Conservation (phyloP, 2,113 vertebrate species). For the Corapipo altera region DNA sequence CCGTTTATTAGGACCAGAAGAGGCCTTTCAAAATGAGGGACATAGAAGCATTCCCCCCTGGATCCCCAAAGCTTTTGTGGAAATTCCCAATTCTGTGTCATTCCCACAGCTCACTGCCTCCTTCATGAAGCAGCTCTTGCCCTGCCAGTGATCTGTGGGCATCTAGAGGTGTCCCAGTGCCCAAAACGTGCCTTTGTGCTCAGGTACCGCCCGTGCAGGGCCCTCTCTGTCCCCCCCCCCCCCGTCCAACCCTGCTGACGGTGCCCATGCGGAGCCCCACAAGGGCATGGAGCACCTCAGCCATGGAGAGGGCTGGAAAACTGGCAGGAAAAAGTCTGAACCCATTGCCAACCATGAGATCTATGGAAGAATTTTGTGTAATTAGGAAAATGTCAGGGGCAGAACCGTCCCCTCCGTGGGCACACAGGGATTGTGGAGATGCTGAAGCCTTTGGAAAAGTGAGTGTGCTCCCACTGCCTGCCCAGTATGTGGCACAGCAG, state of each 20-base stretch:
- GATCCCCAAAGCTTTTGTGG: neutral
- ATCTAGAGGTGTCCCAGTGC: neutral
- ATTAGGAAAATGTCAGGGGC: accelerated
- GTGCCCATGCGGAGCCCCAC: accelerated
- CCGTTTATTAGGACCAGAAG: neutral
- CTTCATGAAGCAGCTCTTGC: accelerated
- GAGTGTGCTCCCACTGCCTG: accelerated
- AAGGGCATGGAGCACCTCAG: accelerated
- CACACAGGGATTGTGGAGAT: accelerated
- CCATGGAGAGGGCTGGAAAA: accelerated
- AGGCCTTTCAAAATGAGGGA: neutral
- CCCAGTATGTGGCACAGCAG: accelerated
- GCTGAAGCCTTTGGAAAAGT: accelerated
- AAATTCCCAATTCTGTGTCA: accelerated
- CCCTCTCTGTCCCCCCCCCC: neutral
- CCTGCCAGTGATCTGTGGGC: neutral
- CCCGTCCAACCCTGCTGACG: accelerated
- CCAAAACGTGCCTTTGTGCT: accelerated
- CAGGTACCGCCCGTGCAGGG: accelerated
- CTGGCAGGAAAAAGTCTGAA: neutral
- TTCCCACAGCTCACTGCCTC: neutral
- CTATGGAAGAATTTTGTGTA: accelerated
- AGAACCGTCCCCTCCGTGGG: accelerated
- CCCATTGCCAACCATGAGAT: accelerated
- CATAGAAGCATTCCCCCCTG: neutral